Evolutionary conservation across 2,113 vertebrate species (phyloP), one percentile per base, ranked within the genome.

Genomic region (Elephantulus edwardii): DNA sequence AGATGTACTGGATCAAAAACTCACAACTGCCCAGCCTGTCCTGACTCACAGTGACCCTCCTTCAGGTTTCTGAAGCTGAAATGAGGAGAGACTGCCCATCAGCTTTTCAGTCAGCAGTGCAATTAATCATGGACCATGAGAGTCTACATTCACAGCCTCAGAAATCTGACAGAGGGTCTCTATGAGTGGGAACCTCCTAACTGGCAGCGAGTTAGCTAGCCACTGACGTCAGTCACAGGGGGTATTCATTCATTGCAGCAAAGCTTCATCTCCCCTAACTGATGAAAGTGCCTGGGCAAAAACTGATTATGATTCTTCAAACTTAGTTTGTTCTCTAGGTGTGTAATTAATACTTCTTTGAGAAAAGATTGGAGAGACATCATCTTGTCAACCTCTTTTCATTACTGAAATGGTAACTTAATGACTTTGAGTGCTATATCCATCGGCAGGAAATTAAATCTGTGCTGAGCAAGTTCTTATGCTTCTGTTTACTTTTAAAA

Each of bases 401-500:
- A 72, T 77, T 74, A 35, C 46, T 72, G 28, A 48, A 60, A 14
- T 76, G 1, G 26, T 72, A 33, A 80, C 72, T 86, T 68, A 76
- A 44, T 70, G 78, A 64, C 40, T 75, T 78, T 5, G 33, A 52
- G 35, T 86, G 89, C 54, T 74, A n/a, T 10, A 68, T 92, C 76
- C 80, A 10, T 95, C 68, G 35, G 30, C 82, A 64, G 14, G 44
- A 77, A 71, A 30, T 70, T 16, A 92, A 79, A 56, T 83, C 42
- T 26, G 8, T 91, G 46, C 54, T 35, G 24, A 88, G 35, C 60
- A 80, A 60, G 60, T 89, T 91, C 85, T 94, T 93, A 66, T 11
- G 46, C 33, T 33, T 68, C 38, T 83, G 26, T 87, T 91, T 72
- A 74, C 44, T 52, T 81, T 52, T 66, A 35, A 79, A 66, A 66